Percentiles rank a stretch among this genome's conserved stretches.
Conservation (phyloP, 2,113 vertebrate genomes). For the Oxyruncus cristatus region DNA sequence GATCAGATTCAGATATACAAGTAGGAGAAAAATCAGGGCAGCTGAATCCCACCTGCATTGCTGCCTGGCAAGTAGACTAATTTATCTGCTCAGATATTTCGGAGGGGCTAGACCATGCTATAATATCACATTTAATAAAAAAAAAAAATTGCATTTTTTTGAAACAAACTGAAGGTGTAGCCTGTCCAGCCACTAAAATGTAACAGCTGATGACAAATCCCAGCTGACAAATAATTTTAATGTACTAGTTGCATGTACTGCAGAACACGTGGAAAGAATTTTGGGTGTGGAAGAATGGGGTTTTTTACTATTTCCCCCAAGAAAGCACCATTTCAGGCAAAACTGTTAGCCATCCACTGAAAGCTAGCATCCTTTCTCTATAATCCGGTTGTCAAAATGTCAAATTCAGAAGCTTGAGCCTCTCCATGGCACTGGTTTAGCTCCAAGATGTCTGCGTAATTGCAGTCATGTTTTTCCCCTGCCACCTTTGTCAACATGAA, state of each 20-base stretch:
- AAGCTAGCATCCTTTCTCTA: not conserved
- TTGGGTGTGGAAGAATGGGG: not conserved
- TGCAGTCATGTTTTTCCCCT: not conserved
- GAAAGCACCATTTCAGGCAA: not conserved
- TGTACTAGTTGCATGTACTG: not conserved
- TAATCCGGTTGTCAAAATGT: not conserved
- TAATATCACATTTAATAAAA: not conserved
- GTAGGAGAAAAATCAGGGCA: not conserved
- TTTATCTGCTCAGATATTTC: not conserved
- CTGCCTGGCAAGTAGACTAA: not conserved
- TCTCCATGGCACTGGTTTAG: not conserved
- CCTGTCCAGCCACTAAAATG: not conserved
- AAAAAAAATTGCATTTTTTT: not conserved
- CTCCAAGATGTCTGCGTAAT: not conserved
- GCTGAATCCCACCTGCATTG: not conserved
- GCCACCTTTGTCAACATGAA: not conserved
- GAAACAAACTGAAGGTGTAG: not conserved
- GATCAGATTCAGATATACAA: not conserved
- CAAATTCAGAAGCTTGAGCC: not conserved
- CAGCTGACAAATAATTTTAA: not conserved
- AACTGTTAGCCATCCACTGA: not conserved
- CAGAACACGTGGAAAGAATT: not conserved
- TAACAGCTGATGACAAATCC: not conserved
- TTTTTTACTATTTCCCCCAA: not conserved
- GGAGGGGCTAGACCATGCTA: not conserved